These are phyloP conservation scores for Actinopyga echinites DNA, from an alignment of 53 echinoderm and acorn worm species.

Conservation along the genomic window DNA sequence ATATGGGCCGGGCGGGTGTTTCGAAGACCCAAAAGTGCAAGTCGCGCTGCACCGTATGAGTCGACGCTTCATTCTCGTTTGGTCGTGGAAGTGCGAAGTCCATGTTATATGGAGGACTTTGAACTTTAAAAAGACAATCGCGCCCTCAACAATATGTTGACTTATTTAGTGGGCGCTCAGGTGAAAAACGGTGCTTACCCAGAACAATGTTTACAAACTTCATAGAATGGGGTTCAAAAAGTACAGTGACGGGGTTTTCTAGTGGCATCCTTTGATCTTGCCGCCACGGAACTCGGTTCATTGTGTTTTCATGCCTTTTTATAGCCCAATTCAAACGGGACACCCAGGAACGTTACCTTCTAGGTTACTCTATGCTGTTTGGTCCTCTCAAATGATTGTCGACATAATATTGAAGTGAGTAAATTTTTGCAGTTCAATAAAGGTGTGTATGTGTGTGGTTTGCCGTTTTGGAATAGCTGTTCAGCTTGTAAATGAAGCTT, in stretches of 20 bases:
- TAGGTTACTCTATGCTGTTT: slow-evolving; percentile 20
- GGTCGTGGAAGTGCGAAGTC: too few species aligned
- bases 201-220: slow-evolving; percentile 37
- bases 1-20: too few species aligned
- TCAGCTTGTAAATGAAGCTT: neutral
- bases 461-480: neutral
- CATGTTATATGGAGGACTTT: too few species aligned
- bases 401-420: slow-evolving; percentile 22
- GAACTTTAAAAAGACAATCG: too few species aligned
- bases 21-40: too few species aligned
- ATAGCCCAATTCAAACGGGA: slow-evolving; percentile 27
- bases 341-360: slow-evolving; percentile 2
- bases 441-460: slow-evolving; percentile 22
- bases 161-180: neutral
- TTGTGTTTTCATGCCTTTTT: slow-evolving; percentile 21
- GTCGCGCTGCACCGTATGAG: too few species aligned
- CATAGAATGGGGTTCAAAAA: slow-evolving; percentile 15
- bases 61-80: too few species aligned
- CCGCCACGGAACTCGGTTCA: slow-evolving; percentile 17
- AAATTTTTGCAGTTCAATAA: slow-evolving; percentile 23
- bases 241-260: slow-evolving; percentile 19
- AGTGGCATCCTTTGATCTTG: slow-evolving; percentile 2
- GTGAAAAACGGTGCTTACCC: slow-evolving; percentile 20
- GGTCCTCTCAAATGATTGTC: slow-evolving; percentile 7
- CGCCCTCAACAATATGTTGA: too few species aligned